These are phyloP conservation scores for Nyctibius bracteatus DNA, from an alignment of 2,113 vertebrate genomes.

Conservation along the genomic window DNA sequence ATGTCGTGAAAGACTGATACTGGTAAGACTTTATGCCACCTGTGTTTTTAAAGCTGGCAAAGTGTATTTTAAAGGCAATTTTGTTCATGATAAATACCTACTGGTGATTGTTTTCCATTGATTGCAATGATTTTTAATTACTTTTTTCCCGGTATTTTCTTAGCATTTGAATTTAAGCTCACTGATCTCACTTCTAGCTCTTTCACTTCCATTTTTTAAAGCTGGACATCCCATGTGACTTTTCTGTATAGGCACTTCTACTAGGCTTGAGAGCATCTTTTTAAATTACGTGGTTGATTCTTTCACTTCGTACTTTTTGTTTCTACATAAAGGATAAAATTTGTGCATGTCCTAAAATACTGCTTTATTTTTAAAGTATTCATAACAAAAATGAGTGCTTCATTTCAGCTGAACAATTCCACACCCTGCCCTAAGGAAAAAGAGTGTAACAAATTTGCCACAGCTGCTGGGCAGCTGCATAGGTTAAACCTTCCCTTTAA, in stretches of 20 bases:
- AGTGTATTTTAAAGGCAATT: not conserved
- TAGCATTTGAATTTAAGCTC: not conserved
- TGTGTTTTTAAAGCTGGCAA: not conserved
- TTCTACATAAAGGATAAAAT: not conserved
- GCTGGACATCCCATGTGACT: not conserved
- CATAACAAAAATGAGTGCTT: not conserved
- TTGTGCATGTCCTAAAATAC: not conserved
- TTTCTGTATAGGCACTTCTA: not conserved
- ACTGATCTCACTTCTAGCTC: not conserved
- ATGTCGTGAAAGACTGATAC: not conserved
- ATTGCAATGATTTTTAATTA: not conserved
- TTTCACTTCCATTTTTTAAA: not conserved
- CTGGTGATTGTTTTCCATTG: not conserved
- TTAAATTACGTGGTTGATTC: not conserved
- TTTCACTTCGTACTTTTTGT: not conserved
- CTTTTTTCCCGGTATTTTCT: not conserved
- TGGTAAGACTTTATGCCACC: not conserved
- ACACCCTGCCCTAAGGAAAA: not conserved
- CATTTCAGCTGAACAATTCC: not conserved
- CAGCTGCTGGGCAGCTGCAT: not conserved
- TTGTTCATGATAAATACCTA: not conserved
- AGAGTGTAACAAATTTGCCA: not conserved
- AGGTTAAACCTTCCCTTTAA: not conserved
- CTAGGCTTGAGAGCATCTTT: not conserved
- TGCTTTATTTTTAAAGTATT: not conserved